These are phyloP conservation scores for Platorchestia sp. DNA, from an alignment of 1,140 invertebrate genomes.

Conservation along the genomic window DNA sequence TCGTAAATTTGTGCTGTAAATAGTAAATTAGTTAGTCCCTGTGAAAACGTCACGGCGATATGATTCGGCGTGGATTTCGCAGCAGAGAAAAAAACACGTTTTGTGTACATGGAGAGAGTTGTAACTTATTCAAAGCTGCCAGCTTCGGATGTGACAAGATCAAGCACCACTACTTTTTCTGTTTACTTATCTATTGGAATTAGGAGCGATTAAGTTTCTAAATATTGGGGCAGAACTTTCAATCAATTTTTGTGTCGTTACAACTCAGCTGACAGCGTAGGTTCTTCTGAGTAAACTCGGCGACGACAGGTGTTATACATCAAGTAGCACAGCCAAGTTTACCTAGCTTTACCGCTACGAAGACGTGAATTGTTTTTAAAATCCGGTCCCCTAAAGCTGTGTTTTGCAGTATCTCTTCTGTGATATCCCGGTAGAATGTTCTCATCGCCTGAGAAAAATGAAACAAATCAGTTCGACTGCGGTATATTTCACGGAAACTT, in stretches of 20 bases:
- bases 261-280: too few relatives aligned
- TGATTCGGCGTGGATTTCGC: neutral
- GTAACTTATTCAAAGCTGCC: neutral
- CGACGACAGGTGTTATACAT: too few relatives aligned
- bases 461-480: neutral
- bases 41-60: neutral
- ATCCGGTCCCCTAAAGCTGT: too few relatives aligned
- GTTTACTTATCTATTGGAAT: neutral
- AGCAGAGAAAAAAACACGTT: neutral
- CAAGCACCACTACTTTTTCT: neutral
- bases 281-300: too few relatives aligned
- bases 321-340: too few relatives aligned
- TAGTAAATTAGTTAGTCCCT: neutral
- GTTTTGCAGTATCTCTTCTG: neutral
- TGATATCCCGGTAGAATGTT: neutral
- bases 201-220: neutral
- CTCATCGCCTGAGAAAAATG: neutral
- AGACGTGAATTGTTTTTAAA: too few relatives aligned
- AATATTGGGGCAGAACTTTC: too few relatives aligned
- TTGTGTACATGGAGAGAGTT: neutral
- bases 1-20: too few relatives aligned
- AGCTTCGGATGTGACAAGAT: neutral
- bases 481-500: too few relatives aligned
- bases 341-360: too few relatives aligned
- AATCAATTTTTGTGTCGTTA: too few relatives aligned